Evolutionary conservation across 2,797 vertebrate genomes (phyloP).

Genomic region (Diplodus puntazzo): DNA sequence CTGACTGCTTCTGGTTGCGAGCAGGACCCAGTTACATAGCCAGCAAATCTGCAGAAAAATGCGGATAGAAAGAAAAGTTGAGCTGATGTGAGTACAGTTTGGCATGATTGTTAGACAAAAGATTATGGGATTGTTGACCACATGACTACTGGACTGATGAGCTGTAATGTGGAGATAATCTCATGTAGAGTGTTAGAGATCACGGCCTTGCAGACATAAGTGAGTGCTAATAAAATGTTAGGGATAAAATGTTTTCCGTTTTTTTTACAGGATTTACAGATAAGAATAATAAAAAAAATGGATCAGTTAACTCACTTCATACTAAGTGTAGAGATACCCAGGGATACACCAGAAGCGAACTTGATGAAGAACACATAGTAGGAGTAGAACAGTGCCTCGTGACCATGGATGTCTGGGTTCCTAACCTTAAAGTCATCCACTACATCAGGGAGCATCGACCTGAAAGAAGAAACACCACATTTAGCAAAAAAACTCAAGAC

Average conservation of each 20-base stretch:
- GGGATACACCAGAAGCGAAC: slow-evolving; percentile 93
- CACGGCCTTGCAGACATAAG: background rate
- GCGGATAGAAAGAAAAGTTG: slow-evolving; percentile 40
- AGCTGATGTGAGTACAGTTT: slow-evolving; percentile 34
- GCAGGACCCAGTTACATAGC: slow-evolving; percentile 89
- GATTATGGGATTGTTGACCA: slow-evolving; percentile 50
- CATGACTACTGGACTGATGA: slow-evolving; percentile 50
- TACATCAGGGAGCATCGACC: slow-evolving; percentile 98
- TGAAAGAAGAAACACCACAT: slow-evolving; percentile 59
- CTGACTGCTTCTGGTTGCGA: slow-evolving; percentile 87
- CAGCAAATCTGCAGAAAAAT: slow-evolving; percentile 89
- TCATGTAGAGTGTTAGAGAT: slow-evolving; percentile 6
- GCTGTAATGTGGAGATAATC: slow-evolving; percentile 23
- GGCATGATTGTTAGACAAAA: slow-evolving; percentile 26
- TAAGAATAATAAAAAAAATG: background rate
- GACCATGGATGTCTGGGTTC: slow-evolving; percentile 87
- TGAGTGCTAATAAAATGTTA: background rate
- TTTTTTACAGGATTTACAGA: background rate
- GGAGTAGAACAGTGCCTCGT: slow-evolving; percentile 97
- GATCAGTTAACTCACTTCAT: slow-evolving; percentile 87
- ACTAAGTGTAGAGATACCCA: slow-evolving; percentile 95
- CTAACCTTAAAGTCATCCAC: slow-evolving; percentile 95
- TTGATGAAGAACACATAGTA: slow-evolving; percentile 99
- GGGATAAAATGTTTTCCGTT: slow-evolving; percentile 11
- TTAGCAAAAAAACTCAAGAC: background rate